Evolutionary conservation across 2,888 invertebrate genomes (phyloP).

Genomic region (Caenorhabditis panamensis): DNA sequence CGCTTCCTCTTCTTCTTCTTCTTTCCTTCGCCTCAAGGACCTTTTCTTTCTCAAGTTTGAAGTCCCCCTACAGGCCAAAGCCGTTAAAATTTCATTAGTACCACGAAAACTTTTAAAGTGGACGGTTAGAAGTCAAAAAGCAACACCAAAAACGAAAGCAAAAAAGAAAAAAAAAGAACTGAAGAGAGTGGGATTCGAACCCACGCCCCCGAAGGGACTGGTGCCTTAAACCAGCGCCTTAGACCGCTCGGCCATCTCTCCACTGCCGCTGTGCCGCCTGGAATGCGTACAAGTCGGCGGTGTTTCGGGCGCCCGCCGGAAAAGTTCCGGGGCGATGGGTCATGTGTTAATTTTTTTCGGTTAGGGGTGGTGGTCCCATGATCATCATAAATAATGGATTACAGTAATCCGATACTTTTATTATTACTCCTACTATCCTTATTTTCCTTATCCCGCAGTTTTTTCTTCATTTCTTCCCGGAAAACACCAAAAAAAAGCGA

Average conservation of each 20-base stretch:
- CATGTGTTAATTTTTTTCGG: too few relatives aligned
- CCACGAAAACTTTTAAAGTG: too few relatives aligned
- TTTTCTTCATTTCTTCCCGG: too few relatives aligned
- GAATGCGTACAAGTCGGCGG: too few relatives aligned
- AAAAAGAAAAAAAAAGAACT: constrained; percentile 56
- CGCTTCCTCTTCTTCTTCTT: constrained; percentile 3
- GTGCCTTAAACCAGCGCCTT: constrained; percentile 92
- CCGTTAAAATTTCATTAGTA: neutral
- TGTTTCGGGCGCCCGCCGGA: neutral
- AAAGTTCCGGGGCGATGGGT: neutral
- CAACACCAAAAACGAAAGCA: too few relatives aligned
- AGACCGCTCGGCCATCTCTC: constrained; percentile 84
- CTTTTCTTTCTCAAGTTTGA: too few relatives aligned
- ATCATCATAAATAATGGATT: constrained; percentile 33
- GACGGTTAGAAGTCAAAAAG: too few relatives aligned
- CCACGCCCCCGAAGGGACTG: constrained; percentile 90
- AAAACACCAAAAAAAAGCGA: too few relatives aligned
- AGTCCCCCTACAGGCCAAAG: too few relatives aligned
- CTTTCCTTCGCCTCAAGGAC: too few relatives aligned
- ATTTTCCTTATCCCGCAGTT: too few relatives aligned
- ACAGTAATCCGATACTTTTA: constrained; percentile 48
- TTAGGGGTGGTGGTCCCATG: neutral
- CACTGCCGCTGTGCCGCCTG: too few relatives aligned
- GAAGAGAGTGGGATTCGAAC: constrained; percentile 88
- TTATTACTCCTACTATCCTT: constrained; percentile 16